A percentile compares a stretch with the other conserved stretches of the same genome.
These are phyloP conservation scores for Myiotriccus ornatus DNA, from an alignment of 2,797 vertebrate genomes.

Conservation along the genomic window DNA sequence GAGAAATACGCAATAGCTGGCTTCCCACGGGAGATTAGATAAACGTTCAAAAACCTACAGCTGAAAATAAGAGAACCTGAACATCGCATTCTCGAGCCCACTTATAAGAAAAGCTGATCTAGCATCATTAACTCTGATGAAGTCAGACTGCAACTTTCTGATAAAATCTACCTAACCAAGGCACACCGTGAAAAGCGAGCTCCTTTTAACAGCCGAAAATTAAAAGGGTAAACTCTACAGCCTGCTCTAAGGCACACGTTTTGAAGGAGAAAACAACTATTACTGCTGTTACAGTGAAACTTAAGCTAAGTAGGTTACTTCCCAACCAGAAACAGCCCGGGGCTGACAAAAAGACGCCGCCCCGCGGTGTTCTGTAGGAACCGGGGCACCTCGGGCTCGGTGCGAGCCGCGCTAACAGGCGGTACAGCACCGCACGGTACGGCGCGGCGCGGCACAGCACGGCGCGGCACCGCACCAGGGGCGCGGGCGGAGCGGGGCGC, in stretches of 20 bases:
- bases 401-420: rapidly evolving
- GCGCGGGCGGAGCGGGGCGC: no score
- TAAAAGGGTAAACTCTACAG: rapidly evolving
- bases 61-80: background rate
- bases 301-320: background rate
- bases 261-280: background rate
- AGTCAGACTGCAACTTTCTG: background rate
- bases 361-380: rapidly evolving
- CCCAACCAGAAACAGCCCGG: background rate
- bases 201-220: background rate
- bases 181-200: background rate
- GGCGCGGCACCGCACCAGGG: no score
- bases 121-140: background rate
- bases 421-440: no score
- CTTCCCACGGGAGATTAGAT: background rate
- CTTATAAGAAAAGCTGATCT: background rate
- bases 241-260: background rate
- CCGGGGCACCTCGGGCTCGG: rapidly evolving
- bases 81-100: background rate
- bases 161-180: background rate
- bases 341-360: no score
- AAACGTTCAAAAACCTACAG: background rate
- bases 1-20: background rate
- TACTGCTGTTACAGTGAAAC: background rate
- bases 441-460: no score